These are phyloP conservation scores for Rhinophrynus dorsalis DNA, from an alignment of 2,797 vertebrate species.

Conservation along the genomic window DNA sequence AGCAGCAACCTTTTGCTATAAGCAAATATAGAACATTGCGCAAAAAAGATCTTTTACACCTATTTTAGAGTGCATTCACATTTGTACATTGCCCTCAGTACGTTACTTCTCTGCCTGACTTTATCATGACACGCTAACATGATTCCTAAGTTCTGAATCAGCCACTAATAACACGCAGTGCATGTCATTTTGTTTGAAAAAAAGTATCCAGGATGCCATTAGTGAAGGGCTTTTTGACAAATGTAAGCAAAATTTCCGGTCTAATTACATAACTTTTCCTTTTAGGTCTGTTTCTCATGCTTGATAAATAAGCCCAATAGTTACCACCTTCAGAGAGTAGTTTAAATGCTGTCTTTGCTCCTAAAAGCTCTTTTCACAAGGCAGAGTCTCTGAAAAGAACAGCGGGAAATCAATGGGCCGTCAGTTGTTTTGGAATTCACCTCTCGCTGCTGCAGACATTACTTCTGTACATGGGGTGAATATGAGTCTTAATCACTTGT, in stretches of 20 bases:
- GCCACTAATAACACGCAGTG: slow-evolving; percentile 9
- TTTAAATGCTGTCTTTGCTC: slow-evolving; percentile 46
- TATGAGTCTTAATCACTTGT: slow-evolving; percentile 43
- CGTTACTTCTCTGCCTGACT: no score
- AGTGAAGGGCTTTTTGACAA: slow-evolving; percentile 46
- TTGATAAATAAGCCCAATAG: slow-evolving; percentile 47
- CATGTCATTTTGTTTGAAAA: slow-evolving; percentile 29
- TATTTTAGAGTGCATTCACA: no score
- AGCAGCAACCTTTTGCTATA: no score
- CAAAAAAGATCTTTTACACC: no score
- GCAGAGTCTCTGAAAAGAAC: slow-evolving; percentile 43
- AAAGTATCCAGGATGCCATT: slow-evolving; percentile 31
- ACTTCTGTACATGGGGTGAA: slow-evolving; percentile 40
- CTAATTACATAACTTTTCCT: slow-evolving; percentile 39
- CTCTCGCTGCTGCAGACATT: slow-evolving; percentile 30
- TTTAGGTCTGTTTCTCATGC: slow-evolving; percentile 40
- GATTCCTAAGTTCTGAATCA: slow-evolving; percentile 7
- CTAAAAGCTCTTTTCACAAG: slow-evolving; percentile 26
- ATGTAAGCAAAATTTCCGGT: slow-evolving; percentile 24
- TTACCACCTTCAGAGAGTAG: slow-evolving; percentile 45
- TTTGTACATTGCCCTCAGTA: no score
- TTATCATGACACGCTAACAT: no score
- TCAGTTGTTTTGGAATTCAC: slow-evolving; percentile 39
- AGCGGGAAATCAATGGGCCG: slow-evolving; percentile 45
- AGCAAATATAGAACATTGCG: no score